phyloP scores from a whole-genome alignment of 2,888 invertebrate genomes.

The Rotaria sp. region DNA sequence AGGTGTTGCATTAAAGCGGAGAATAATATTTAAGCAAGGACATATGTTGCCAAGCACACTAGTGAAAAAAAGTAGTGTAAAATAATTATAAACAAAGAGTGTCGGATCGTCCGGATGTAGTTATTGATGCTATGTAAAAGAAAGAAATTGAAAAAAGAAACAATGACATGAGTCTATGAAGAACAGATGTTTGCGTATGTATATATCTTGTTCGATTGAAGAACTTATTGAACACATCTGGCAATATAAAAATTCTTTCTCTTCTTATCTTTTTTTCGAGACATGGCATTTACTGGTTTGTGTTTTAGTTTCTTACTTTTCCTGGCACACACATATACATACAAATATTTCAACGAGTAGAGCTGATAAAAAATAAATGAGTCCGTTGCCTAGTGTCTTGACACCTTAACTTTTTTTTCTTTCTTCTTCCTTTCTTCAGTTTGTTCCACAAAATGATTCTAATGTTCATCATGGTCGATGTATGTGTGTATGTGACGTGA shows the following conservation, averaged over 20 bases:
- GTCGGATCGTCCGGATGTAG: not conserved
- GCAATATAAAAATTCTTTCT: not conserved
- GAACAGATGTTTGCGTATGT: not conserved
- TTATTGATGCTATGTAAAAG: not conserved
- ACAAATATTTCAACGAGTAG: not conserved
- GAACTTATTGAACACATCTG: not conserved
- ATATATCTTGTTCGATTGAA: not conserved
- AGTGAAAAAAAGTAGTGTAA: not conserved
- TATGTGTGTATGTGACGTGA: not conserved
- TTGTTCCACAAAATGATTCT: not conserved
- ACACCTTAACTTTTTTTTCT: not conserved
- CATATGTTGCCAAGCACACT: not conserved
- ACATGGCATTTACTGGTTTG: not conserved
- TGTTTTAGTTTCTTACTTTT: not conserved
- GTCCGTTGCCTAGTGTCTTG: not conserved
- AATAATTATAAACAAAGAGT: not conserved
- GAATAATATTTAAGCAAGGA: not conserved
- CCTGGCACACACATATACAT: not conserved
- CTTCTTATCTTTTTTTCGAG: not conserved
- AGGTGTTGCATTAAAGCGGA: not conserved
- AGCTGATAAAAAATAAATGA: constrained; percentile 2
- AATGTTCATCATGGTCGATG: not conserved
- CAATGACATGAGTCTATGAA: not conserved
- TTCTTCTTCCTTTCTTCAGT: not conserved
- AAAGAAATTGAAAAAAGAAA: no score